Percentiles rank a stretch among this genome's conserved stretches.
Conservation (phyloP, 2,797 vertebrate species). For the Anas georgica region DNA sequence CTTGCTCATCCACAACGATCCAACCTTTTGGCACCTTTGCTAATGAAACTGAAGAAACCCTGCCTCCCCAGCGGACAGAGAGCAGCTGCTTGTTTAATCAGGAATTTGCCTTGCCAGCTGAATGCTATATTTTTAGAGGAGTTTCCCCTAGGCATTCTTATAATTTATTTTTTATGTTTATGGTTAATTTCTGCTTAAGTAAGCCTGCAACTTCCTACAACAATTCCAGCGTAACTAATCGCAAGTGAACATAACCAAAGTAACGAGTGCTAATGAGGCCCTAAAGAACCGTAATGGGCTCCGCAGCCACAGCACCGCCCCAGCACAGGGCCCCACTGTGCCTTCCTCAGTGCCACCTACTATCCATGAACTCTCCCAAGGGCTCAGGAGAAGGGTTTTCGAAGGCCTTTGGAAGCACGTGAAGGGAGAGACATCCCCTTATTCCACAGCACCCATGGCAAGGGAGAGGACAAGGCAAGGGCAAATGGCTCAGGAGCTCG, state of each 20-base stretch:
- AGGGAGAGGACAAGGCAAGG: not conserved
- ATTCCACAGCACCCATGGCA: not conserved
- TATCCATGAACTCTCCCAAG: too few relatives aligned
- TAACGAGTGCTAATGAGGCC: not conserved
- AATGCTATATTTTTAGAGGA: not conserved
- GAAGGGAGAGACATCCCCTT: not conserved
- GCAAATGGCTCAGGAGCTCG: not conserved
- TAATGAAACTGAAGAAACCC: not conserved
- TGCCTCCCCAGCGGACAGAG: not conserved
- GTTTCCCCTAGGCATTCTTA: not conserved
- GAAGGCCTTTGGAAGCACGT: not conserved
- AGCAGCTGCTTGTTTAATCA: rapidly evolving
- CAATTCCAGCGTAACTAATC: not conserved
- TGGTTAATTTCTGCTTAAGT: slow-evolving; percentile 22
- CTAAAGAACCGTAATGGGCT: not conserved
- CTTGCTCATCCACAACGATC: not conserved
- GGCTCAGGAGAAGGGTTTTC: not conserved
- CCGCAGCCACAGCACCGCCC: rapidly evolving
- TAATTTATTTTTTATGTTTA: slow-evolving; percentile 9
- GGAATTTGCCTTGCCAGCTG: not conserved
- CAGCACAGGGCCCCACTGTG: rapidly evolving
- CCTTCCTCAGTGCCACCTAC: too few relatives aligned
- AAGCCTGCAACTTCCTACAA: not conserved
- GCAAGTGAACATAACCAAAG: not conserved
- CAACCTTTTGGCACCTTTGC: not conserved